Base-by-base conservation (phyloP, 2,888 invertebrate genomes). In the Caenorhabditis imperialis region DNA sequence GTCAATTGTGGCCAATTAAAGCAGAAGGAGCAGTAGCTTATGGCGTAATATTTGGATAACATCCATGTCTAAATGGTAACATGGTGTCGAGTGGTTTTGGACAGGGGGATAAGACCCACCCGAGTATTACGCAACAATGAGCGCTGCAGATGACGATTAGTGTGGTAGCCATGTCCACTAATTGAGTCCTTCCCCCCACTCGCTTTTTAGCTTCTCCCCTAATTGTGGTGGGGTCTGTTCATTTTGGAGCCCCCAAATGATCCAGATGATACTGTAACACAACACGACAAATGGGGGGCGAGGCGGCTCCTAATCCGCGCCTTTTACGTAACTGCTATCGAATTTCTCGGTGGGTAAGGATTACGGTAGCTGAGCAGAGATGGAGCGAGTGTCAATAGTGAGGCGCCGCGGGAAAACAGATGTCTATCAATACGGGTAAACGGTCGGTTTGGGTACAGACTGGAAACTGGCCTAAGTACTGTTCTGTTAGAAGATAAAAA, bases 51-150 rank as follows among this genome's bases (percentile, higher is more conserved):
- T 72, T 72, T 72, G 72, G 63, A 72, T 72, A 72, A 63, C 72
- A 72, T 33, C 54, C 30, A 30, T 10, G 10, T 10, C 10, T 30
- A 30, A 30, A 37, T 65, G 47, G 55, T 65, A 65, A 54, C 82
- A 81, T 81, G 77, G 79, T 81, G 83, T 83, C 83, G 81, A 81
- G 83, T 78, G 83, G 76, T 76, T 77, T n/a, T 78, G 78, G 78
- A 81, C 78, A 77, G 77, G 75, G 74, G 76, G 79, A 81, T 82
- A 81, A 79, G 61, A n/a, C 50, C 23, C 53, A 47, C 54, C 58
- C 51, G 45, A 50, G 35, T 44, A 45, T 69, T 60, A 53, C 69
- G 58, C 53, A 69, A 69, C 69, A 50, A 53, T 25, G 33, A 58
- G 42, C 44, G 51, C 44, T 51, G 57, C 69, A 69, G 58, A 69